Evolutionary conservation across 2,797 vertebrate species (phyloP).

Genomic region (Peromyscus aztecus): DNA sequence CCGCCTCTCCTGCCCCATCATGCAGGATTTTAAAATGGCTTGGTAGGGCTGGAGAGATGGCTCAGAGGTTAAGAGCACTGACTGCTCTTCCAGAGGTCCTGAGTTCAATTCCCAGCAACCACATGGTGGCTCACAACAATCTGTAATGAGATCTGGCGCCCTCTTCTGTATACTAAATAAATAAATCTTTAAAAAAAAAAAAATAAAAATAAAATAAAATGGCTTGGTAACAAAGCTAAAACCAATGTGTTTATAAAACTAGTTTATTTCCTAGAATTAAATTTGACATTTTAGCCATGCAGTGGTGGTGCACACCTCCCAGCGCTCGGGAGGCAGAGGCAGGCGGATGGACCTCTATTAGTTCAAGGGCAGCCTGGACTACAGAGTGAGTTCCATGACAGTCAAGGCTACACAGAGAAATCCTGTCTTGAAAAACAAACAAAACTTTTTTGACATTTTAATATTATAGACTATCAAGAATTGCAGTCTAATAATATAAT

Average conservation of each 20-base stretch:
- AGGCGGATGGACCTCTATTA: background rate
- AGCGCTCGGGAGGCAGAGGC: background rate
- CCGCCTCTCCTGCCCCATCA: background rate
- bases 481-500: background rate
- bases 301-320: background rate
- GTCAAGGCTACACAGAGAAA: background rate
- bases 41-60: too few species aligned
- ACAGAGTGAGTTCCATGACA: background rate
- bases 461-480: background rate
- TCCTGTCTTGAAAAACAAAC: background rate
- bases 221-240: background rate
- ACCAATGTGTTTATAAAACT: background rate
- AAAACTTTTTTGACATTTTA: background rate
- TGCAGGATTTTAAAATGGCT: background rate
- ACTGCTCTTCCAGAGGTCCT: too few species aligned
- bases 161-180: too few species aligned
- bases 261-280: background rate
- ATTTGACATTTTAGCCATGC: background rate
- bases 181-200: too few species aligned
- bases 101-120: too few species aligned
- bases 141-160: too few species aligned
- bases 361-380: background rate
- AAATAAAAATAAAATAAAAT: too few species aligned
- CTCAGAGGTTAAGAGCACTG: too few species aligned
- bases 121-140: too few species aligned